These are phyloP conservation scores for Eupelmus urozonus DNA, from an alignment of 2,888 invertebrate genomes.

Conservation along the genomic window DNA sequence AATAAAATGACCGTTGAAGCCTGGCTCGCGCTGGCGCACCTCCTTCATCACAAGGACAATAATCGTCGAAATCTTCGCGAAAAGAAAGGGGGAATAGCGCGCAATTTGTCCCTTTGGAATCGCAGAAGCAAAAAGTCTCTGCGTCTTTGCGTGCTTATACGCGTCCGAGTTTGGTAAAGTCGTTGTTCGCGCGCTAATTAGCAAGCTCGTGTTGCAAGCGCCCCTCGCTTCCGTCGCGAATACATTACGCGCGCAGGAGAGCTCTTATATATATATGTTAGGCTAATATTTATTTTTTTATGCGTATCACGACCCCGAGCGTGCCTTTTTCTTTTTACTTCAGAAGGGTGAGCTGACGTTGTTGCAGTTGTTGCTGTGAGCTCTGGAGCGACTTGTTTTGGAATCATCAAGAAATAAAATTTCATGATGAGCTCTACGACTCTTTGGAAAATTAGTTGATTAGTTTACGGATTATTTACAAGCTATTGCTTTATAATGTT, in stretches of 20 bases:
- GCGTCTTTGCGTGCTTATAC: neutral
- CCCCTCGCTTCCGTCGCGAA: conserved; percentile 73
- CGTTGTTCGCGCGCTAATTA: conserved; percentile 57
- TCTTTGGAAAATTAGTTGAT: too few relatives aligned
- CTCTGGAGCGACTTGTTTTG: too few relatives aligned
- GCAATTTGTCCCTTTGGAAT: conserved; percentile 39
- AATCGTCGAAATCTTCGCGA: conserved; percentile 33
- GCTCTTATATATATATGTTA: too few relatives aligned
- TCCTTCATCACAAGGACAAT: conserved; percentile 13
- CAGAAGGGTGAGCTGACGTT: too few relatives aligned
- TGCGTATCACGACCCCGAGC: too few relatives aligned
- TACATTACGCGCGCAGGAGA: conserved; percentile 65
- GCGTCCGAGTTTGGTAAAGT: conserved; percentile 49
- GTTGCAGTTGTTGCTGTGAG: too few relatives aligned
- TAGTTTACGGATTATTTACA: too few relatives aligned
- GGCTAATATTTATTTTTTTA: too few relatives aligned
- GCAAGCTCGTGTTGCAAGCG: conserved; percentile 50
- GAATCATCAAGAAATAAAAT: too few relatives aligned
- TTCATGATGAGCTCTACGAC: too few relatives aligned
- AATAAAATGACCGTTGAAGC: neutral
- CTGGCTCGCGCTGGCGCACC: conserved; percentile 8
- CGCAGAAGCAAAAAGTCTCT: neutral
- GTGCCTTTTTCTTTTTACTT: too few relatives aligned
- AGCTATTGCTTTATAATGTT: too few relatives aligned
- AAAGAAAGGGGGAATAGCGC: neutral